A percentile compares a stretch with the other conserved stretches of the same genome.
These are phyloP conservation scores for Auanema freiburgensis DNA, from an alignment of 2,888 invertebrate genomes.

Conservation along the genomic window DNA sequence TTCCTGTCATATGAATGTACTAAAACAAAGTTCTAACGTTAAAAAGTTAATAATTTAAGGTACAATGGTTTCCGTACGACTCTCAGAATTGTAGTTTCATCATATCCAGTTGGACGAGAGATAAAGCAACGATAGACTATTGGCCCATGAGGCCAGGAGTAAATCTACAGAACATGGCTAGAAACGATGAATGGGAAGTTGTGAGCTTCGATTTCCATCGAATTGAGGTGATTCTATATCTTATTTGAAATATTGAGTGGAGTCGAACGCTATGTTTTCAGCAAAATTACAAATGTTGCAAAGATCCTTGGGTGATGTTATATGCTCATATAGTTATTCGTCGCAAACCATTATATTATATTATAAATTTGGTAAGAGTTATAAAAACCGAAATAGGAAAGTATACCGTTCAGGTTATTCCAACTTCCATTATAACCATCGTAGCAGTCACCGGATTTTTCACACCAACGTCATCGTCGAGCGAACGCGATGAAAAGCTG, in stretches of 20 bases:
- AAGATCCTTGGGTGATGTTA: slow-evolving; percentile 61
- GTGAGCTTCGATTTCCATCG: slow-evolving; percentile 55
- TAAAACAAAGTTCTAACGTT: slow-evolving; percentile 9
- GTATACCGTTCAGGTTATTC: slow-evolving; percentile 44
- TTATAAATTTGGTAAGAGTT: slow-evolving; percentile 51
- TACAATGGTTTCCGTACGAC: slow-evolving; percentile 59
- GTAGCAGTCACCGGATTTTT: slow-evolving; percentile 63
- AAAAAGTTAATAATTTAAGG: slow-evolving; percentile 21
- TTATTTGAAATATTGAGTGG: too few species aligned
- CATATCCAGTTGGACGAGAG: slow-evolving; percentile 61
- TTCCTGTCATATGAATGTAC: slow-evolving; percentile 60
- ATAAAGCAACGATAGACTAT: slow-evolving; percentile 59
- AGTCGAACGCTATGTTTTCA: slow-evolving; percentile 18
- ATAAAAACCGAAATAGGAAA: neutral
- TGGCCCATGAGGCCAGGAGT: slow-evolving; percentile 47
- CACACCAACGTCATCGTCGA: slow-evolving; percentile 59
- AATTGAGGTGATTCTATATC: slow-evolving; percentile 31
- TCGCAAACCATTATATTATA: slow-evolving; percentile 60
- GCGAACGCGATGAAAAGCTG: slow-evolving; percentile 61
- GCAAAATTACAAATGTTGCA: slow-evolving; percentile 57
- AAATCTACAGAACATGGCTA: slow-evolving; percentile 59
- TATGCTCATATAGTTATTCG: slow-evolving; percentile 61
- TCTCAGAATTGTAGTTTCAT: slow-evolving; percentile 62
- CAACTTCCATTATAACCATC: slow-evolving; percentile 60
- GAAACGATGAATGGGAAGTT: slow-evolving; percentile 63